Evolutionary conservation across 2,888 invertebrate genomes (phyloP), one percentile per base, ranked within the genome.

Genomic region (Nemotelus pantherinus): DNA sequence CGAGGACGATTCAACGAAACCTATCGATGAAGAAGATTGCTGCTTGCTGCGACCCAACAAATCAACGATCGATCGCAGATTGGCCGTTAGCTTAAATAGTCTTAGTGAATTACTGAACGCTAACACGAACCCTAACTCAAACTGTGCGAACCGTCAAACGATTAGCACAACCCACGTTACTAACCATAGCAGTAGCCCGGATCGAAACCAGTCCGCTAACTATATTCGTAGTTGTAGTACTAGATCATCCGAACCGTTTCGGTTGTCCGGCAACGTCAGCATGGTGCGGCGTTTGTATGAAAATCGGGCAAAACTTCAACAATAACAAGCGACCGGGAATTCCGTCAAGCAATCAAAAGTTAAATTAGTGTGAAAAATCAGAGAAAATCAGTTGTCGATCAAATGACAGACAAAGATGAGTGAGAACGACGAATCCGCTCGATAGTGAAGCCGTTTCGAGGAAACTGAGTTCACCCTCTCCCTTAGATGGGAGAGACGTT

Each of bases 401-500:
- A 64, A 65, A 4, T 60, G 65, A 76, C 64, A 48, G 45, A 43
- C 9, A 43, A 47, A 45, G 10, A 43, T 64, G 39, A 63, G 45
- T 63, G 74, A 63, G 60, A 48, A 60, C 10, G 39, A 60, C 63
- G 74, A 74, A 74, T 50, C 60, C 60, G 63, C 60, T 60, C 74
- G 60, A 63, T 74, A 74, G 74, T 74, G 74, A 60, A 60, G 63
- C 74, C 60, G 60, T 72, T 60, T 74, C 63, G 74, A 74, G 74
- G 63, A 74, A 74, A 60, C 50, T 9, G 63, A 74, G 87, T 81
- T 87, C 89, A 84, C 85, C 88, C 86, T 88, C 88, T 85, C 90
- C 91, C 85, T 89, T 90, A 83, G 89, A 89, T 86, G 93, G 93
- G 86, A 90, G 92, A 90, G 93, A 93, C 88, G 92, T 92, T 84